Percentiles rank a stretch among this genome's conserved stretches.
These are phyloP conservation scores for Eurystomus gularis DNA, from an alignment of 2,113 vertebrate species.

Conservation along the genomic window DNA sequence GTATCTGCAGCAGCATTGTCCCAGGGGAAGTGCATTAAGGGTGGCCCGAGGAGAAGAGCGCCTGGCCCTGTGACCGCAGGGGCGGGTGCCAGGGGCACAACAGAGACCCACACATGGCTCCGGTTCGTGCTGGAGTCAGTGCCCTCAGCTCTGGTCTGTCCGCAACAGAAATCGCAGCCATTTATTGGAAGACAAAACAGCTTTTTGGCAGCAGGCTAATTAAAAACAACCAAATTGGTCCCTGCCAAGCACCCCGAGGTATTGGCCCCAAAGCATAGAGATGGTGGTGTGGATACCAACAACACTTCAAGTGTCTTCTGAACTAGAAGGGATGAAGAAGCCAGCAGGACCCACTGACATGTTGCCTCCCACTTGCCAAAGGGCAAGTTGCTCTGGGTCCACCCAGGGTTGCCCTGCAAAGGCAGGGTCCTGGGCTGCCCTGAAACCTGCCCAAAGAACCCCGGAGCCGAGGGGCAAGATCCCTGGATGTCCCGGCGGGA, in stretches of 20 bases:
- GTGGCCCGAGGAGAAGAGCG: too few species aligned
- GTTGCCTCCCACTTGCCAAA: background rate
- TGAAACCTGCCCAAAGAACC: background rate
- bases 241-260: background rate
- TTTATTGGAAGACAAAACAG: background rate
- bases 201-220: background rate
- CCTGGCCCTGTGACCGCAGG: background rate
- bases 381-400: background rate
- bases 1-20: background rate
- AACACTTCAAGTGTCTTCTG: background rate
- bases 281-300: background rate
- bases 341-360: fast-evolving
- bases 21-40: fast-evolving
- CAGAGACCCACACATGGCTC: background rate
- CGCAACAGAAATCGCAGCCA: background rate
- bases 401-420: background rate
- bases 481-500: fast-evolving
- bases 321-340: background rate
- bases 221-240: background rate
- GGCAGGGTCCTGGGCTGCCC: background rate
- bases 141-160: background rate
- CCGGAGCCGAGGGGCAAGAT: background rate
- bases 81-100: background rate
- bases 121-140: background rate
- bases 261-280: background rate